Evolutionary conservation across 64 coral and sea anemone genomes (phyloP).

Genomic region (Orbicella faveolata): DNA sequence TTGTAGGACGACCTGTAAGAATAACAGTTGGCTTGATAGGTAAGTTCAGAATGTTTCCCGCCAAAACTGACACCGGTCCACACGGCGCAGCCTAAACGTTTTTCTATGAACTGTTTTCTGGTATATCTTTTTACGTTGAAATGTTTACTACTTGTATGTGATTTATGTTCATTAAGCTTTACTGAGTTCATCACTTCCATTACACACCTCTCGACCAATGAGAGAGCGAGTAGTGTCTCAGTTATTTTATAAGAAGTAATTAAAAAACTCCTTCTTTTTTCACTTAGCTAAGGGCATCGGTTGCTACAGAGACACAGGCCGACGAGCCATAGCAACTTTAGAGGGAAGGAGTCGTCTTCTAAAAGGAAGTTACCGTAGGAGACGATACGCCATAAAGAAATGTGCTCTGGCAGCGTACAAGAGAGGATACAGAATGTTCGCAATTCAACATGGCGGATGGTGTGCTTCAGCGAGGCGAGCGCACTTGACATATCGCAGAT

Average conservation of each 20-base stretch:
- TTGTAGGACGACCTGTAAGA: conserved; percentile 16
- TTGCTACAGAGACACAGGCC: conserved; percentile 20
- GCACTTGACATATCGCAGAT: conserved; percentile 24
- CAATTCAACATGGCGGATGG: conserved; percentile 35
- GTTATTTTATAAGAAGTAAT: no score
- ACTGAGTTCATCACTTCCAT: no score
- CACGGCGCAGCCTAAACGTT: no score
- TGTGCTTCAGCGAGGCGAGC: conserved; percentile 25
- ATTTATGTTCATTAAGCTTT: no score
- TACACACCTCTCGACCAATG: no score
- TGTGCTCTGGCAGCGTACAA: conserved; percentile 10
- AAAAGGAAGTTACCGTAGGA: conserved; percentile 16
- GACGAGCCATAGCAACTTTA: conserved; percentile 18
- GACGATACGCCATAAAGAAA: conserved; percentile 26
- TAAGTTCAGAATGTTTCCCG: not conserved
- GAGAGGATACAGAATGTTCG: conserved; percentile 27
- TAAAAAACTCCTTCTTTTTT: not conserved
- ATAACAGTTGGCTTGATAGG: conserved; percentile 14
- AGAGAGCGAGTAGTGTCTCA: no score
- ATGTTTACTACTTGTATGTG: no score
- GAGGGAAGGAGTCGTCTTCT: conserved; percentile 31
- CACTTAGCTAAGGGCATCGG: conserved; percentile 32
- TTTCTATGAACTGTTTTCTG: no score
- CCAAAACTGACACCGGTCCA: no score
- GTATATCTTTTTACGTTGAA: no score